Base-by-base conservation (phyloP, 1,140 invertebrate genomes). In the Ectropis grisescens region DNA sequence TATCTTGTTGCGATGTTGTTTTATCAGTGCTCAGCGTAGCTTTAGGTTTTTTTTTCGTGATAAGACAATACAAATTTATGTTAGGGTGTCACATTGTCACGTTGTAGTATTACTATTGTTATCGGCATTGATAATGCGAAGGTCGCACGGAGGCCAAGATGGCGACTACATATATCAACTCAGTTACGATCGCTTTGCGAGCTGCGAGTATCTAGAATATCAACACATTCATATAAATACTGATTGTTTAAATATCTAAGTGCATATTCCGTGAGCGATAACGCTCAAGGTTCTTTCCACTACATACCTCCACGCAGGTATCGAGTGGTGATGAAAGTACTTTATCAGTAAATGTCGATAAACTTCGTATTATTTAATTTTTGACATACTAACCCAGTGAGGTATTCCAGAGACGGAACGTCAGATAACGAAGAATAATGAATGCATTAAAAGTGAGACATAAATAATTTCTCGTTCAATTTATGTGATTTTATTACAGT, bases 41-140 rank as follows among this genome's bases (percentile, higher is more conserved):
- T 47, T 50, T 66, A 68, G 57, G 49, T 61, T 47, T 62, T 19
- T n/a, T 59, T 59, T 68, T 58, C 47, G 48, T 64, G 71, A 76
- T 76, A 80, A 76, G 68, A 74, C 64, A 72, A 71, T 74, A 71
- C 62, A 71, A 72, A 78, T 71, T 69, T 78, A 71, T 80, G 68
- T 72, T 69, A 78, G 52, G 69, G 57, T 76, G 64, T 68, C 68
- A 72, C 53, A 51, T 62, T 76, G 64, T 68, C 68, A 72, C 51
- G 53, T 62, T 45, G 55, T 60, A 57, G 57, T 62, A 66, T 54
- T 64, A 58, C 55, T 61, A 66, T 58, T 62, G 62, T 76, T 72
- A 70, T 75, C 71, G 58, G 42, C 53, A 66, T 68, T 72, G 62
- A 72, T 76, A 70, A 66, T 52, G 32, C 47, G 58, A 67, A 76